These are phyloP conservation scores for Leptopilina syphax DNA, from an alignment of 2,888 invertebrate species.

Conservation along the genomic window DNA sequence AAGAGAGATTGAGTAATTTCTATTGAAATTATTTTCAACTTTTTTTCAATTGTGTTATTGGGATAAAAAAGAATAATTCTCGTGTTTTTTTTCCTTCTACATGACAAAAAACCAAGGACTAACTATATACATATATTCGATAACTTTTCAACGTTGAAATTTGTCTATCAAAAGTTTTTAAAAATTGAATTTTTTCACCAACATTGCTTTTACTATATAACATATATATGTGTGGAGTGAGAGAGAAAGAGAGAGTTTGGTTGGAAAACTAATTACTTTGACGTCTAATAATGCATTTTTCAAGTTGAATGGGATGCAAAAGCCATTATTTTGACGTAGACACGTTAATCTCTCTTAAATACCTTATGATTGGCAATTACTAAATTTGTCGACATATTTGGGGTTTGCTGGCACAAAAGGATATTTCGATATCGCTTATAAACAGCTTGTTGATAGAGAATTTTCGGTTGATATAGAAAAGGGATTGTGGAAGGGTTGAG, in stretches of 20 bases:
- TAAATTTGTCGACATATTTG: conserved; percentile 28
- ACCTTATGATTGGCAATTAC: conserved; percentile 30
- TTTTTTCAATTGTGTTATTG: no score
- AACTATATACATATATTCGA: no score
- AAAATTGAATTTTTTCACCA: no score
- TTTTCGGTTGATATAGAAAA: conserved; percentile 15
- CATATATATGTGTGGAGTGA: no score
- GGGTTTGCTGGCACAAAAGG: conserved; percentile 24
- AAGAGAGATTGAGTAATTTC: no score
- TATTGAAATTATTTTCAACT: no score
- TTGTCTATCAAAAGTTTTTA: no score
- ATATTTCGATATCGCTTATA: conserved; percentile 25
- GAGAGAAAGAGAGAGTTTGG: neutral
- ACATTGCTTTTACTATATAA: no score
- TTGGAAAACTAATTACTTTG: conserved; percentile 11
- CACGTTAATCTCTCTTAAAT: conserved; percentile 31
- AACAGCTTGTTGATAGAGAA: conserved; percentile 13
- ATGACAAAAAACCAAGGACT: no score
- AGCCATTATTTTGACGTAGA: conserved; percentile 27
- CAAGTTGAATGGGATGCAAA: conserved; percentile 28
- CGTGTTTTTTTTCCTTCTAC: no score
- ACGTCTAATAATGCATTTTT: conserved; percentile 22
- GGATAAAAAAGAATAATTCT: no score
- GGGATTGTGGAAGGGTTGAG: neutral
- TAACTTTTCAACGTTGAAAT: no score